phyloP scores from a whole-genome alignment of 1,140 invertebrate species.

The Trichogramma pretiosum region DNA sequence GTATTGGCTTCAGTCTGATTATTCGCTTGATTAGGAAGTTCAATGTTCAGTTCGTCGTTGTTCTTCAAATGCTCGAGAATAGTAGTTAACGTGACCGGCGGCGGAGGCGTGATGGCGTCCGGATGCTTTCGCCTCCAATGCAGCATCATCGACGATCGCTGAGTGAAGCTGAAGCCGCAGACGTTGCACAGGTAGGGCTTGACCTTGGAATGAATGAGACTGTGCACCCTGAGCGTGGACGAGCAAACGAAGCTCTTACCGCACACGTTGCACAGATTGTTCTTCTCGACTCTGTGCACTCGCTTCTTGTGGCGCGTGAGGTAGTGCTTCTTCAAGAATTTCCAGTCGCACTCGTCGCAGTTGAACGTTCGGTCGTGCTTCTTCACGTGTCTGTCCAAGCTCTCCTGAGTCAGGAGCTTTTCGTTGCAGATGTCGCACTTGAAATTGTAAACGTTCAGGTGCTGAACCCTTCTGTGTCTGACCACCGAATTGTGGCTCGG shows the following conservation, averaged over 20 bases:
- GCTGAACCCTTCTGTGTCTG: slow-evolving; percentile 26
- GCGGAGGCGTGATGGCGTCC: slow-evolving; percentile 23
- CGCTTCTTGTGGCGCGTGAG: slow-evolving; percentile 27
- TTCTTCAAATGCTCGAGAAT: slow-evolving; percentile 9
- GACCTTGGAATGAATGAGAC: slow-evolving; percentile 48
- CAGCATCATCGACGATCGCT: slow-evolving; percentile 30
- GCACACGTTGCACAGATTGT: slow-evolving; percentile 32
- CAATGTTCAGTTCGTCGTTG: neutral
- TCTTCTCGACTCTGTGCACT: slow-evolving; percentile 30
- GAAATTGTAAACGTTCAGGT: slow-evolving; percentile 26
- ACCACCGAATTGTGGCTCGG: slow-evolving; percentile 24
- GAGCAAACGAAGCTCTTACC: slow-evolving; percentile 25
- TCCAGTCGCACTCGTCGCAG: slow-evolving; percentile 67
- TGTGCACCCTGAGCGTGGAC: slow-evolving; percentile 42
- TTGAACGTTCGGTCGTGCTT: slow-evolving; percentile 45
- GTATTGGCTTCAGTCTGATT: too few relatives aligned
- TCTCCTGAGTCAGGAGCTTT: slow-evolving; percentile 22
- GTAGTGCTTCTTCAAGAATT: slow-evolving; percentile 40
- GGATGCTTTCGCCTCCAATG: slow-evolving; percentile 30
- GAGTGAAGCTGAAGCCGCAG: slow-evolving; percentile 52
- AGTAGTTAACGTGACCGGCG: slow-evolving; percentile 18
- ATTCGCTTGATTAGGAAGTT: neutral
- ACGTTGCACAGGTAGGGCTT: slow-evolving; percentile 53
- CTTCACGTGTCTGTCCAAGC: slow-evolving; percentile 29
- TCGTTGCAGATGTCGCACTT: slow-evolving; percentile 27